These are phyloP conservation scores for Neomonachus schauinslandi DNA, from an alignment of 2,113 vertebrate species.

Conservation along the genomic window DNA sequence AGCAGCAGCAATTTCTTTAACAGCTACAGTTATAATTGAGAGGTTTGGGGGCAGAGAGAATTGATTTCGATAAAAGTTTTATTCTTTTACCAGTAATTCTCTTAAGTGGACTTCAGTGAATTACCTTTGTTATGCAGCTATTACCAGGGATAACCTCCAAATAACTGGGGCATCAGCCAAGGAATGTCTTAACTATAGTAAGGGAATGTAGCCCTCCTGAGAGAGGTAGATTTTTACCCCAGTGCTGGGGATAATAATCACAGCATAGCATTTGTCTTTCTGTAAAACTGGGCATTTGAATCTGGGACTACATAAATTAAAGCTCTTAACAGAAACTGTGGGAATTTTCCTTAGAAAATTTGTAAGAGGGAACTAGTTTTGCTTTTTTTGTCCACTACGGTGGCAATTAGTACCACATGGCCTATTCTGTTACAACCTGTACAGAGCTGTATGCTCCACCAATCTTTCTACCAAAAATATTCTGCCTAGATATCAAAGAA, in stretches of 20 bases:
- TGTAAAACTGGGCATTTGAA: slow-evolving; percentile 4
- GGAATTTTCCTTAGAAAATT: neutral
- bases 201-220: neutral
- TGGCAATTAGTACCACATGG: neutral
- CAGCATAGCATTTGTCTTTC: neutral
- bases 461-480: neutral
- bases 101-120: slow-evolving; percentile 68
- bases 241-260: slow-evolving; percentile 22
- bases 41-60: slow-evolving; percentile 63
- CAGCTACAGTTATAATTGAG: slow-evolving; percentile 66
- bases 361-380: neutral
- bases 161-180: slow-evolving; percentile 43
- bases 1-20: slow-evolving; percentile 59
- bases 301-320: slow-evolving; percentile 18
- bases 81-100: slow-evolving; percentile 74
- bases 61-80: slow-evolving; percentile 73
- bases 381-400: neutral
- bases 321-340: slow-evolving; percentile 36
- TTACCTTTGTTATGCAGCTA: slow-evolving; percentile 66
- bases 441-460: neutral
- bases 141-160: slow-evolving; percentile 56
- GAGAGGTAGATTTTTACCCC: neutral
- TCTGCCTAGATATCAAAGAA: neutral
- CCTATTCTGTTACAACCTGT: neutral
- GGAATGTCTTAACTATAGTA: slow-evolving; percentile 55